Conservation (phyloP, 2,113 vertebrate genomes). For the Ceuthmochares aereus region DNA sequence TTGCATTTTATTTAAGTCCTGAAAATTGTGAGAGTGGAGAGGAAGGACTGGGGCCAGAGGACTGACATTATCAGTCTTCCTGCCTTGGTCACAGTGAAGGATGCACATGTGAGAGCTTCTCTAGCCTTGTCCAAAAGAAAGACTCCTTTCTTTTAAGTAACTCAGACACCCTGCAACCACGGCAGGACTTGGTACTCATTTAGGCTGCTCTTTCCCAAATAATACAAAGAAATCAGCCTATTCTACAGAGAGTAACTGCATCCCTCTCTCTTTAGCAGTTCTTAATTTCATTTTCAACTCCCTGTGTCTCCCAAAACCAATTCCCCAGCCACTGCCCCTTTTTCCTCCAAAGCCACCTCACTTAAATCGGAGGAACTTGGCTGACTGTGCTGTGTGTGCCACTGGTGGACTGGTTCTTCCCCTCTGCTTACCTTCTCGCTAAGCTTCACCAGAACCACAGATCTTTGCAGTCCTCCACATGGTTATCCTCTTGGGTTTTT, state of each 20-base stretch:
- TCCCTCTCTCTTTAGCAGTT: background rate
- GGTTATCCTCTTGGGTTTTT: background rate
- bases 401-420: background rate
- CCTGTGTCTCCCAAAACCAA: background rate
- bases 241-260: background rate
- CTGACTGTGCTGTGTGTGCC: background rate
- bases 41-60: background rate
- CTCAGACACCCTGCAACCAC: background rate
- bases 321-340: background rate
- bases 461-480: rapidly evolving
- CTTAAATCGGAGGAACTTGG: rapidly evolving
- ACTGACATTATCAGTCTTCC: background rate
- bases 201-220: background rate
- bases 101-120: rapidly evolving
- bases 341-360: background rate
- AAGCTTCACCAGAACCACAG: background rate
- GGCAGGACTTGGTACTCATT: background rate
- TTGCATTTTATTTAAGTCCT: background rate
- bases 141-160: background rate
- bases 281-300: background rate
- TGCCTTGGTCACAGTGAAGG: background rate
- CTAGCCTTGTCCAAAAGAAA: background rate
- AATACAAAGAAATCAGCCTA: background rate
- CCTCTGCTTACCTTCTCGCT: background rate
- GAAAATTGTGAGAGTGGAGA: background rate